These are phyloP conservation scores for Cyphomyrus discorhynchus DNA, from an alignment of 2,113 vertebrate genomes.

Conservation along the genomic window DNA sequence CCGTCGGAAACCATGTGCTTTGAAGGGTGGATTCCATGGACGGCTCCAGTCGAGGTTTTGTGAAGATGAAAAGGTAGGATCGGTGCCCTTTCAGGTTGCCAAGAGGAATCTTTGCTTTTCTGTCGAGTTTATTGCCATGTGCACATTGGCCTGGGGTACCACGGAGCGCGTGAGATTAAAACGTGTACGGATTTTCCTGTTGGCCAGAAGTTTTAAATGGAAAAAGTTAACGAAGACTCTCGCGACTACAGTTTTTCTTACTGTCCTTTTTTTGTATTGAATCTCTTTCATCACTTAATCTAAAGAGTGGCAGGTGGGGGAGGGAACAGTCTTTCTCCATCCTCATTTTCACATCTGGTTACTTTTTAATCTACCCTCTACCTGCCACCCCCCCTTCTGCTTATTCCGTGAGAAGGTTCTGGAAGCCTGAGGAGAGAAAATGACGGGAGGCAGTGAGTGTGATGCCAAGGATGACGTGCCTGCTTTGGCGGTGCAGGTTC, in stretches of 20 bases:
- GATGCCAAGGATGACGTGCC: constrained; percentile 69
- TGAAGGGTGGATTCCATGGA: constrained; percentile 36
- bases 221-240: neutral
- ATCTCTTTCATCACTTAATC: neutral
- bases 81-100: neutral
- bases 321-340: neutral
- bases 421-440: constrained; percentile 73
- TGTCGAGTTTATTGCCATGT: neutral
- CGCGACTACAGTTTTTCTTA: neutral
- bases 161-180: neutral
- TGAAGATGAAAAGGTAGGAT: constrained; percentile 43
- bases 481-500: constrained; percentile 66
- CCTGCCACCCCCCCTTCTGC: neutral
- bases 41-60: constrained; percentile 31
- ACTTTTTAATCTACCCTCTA: neutral
- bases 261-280: neutral
- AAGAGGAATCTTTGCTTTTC: neutral
- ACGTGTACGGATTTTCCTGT: neutral
- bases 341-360: neutral
- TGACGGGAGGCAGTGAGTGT: constrained; percentile 86
- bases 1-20: constrained; percentile 31
- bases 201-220: neutral
- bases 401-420: constrained; percentile 57
- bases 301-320: neutral
- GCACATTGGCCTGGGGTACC: neutral